Evolutionary conservation across 2,113 vertebrate species (phyloP).

Genomic region (Asarcornis scutulata): DNA sequence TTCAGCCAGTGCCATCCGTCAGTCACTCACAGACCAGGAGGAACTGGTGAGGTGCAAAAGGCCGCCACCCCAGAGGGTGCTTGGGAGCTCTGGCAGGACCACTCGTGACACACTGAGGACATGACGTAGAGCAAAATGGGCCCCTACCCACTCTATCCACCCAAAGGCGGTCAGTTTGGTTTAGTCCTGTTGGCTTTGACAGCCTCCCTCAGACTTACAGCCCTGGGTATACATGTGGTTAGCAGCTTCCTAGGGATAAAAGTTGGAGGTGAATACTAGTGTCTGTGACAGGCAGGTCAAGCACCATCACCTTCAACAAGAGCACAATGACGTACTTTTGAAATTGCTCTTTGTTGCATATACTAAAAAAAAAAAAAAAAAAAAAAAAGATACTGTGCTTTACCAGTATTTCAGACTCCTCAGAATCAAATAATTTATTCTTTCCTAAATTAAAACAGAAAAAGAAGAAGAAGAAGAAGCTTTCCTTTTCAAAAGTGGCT

Average conservation of each 20-base stretch:
- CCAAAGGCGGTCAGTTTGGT: neutral
- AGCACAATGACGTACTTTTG: neutral
- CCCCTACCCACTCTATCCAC: neutral
- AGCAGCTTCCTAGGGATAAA: neutral
- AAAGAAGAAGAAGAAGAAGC: neutral
- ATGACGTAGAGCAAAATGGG: neutral
- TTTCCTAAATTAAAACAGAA: neutral
- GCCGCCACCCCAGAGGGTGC: neutral
- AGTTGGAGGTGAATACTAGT: neutral
- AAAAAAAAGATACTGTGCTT: neutral
- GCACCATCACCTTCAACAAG: neutral
- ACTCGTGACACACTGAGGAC: neutral
- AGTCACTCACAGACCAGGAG: neutral
- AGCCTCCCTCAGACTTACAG: neutral
- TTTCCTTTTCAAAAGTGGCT: neutral
- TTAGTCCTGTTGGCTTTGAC: neutral
- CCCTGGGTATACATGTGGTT: neutral
- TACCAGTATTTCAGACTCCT: neutral
- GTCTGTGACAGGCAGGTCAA: neutral
- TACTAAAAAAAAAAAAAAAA: neutral
- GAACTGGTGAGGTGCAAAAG: neutral
- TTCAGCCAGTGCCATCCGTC: neutral
- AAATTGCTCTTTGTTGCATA: neutral
- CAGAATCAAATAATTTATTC: neutral
- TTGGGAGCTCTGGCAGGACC: neutral